phyloP scores from a whole-genome alignment of 1,140 invertebrate species.

The Apis florea region DNA sequence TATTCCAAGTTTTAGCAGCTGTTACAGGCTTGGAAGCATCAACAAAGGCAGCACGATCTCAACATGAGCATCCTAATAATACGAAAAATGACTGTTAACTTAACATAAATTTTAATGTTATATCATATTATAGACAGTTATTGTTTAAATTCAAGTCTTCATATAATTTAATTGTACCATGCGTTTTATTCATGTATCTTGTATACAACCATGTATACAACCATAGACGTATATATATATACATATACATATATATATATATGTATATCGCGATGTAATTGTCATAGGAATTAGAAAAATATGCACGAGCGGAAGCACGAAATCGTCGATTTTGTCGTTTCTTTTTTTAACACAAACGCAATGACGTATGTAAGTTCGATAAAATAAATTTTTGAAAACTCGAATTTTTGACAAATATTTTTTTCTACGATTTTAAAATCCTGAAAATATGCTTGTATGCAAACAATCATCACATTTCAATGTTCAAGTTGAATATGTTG shows the following conservation, averaged over 20 bases:
- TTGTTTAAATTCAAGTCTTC: constrained; percentile 47
- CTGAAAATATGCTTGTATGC: constrained; percentile 2
- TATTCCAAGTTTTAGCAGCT: constrained; percentile 84
- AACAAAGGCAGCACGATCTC: constrained; percentile 71
- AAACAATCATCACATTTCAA: constrained; percentile 16
- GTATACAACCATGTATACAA: constrained; percentile 43
- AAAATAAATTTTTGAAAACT: constrained; percentile 53
- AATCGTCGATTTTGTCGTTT: constrained; percentile 25
- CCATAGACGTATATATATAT: too few species aligned
- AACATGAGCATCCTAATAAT: constrained; percentile 72
- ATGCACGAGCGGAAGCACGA: constrained; percentile 27
- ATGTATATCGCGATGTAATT: constrained; percentile 36
- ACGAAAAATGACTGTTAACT: constrained; percentile 76
- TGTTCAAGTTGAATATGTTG: background rate
- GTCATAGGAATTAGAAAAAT: constrained; percentile 14
- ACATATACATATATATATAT: constrained; percentile 21
- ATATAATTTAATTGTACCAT: constrained; percentile 53
- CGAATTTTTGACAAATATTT: background rate
- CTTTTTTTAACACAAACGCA: constrained; percentile 51
- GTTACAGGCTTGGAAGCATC: constrained; percentile 81
- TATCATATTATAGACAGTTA: constrained; percentile 25
- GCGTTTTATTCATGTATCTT: constrained; percentile 42
- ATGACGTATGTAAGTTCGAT: constrained; percentile 40
- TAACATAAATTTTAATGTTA: constrained; percentile 50
- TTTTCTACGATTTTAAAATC: background rate